A percentile compares a stretch with the other conserved stretches of the same genome.
phyloP scores from a whole-genome alignment of 2,888 invertebrate genomes.

The Drosophila flavopinicola region DNA sequence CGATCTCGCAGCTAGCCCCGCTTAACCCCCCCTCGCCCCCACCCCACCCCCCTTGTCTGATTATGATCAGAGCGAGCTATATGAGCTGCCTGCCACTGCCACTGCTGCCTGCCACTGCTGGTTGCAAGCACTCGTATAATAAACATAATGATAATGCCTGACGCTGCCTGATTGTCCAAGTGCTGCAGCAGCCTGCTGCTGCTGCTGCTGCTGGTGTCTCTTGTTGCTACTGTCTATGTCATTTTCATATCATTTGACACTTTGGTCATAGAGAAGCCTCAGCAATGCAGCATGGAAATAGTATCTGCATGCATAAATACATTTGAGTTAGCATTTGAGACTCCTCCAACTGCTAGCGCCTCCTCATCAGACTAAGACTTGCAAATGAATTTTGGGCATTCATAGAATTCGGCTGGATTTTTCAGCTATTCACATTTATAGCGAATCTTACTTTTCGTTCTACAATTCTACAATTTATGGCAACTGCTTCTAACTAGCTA shows the following conservation, averaged over 20 bases:
- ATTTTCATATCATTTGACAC: constrained; percentile 50
- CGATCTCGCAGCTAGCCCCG: constrained; percentile 59
- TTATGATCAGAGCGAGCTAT: constrained; percentile 72
- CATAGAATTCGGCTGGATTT: no score
- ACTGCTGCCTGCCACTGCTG: constrained; percentile 37
- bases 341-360: no score
- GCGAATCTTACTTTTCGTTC: no score
- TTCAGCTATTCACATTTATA: no score
- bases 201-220: constrained; percentile 18
- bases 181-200: constrained; percentile 43
- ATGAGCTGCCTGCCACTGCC: constrained; percentile 42
- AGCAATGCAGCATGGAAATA: constrained; percentile 27
- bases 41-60: constrained; percentile 54
- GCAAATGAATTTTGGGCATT: no score
- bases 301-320: background rate
- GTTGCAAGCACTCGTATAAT: constrained; percentile 67
- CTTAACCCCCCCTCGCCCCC: constrained; percentile 27
- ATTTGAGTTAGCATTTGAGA: no score
- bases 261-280: constrained; percentile 61
- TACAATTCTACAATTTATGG: no score
- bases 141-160: constrained; percentile 80
- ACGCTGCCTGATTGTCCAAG: constrained; percentile 66
- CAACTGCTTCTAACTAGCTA: no score
- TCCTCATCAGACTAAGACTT: no score
- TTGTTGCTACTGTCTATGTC: constrained; percentile 63